These are phyloP conservation scores for Heliconius congener DNA, from an alignment of 1,140 invertebrate genomes.

Conservation along the genomic window DNA sequence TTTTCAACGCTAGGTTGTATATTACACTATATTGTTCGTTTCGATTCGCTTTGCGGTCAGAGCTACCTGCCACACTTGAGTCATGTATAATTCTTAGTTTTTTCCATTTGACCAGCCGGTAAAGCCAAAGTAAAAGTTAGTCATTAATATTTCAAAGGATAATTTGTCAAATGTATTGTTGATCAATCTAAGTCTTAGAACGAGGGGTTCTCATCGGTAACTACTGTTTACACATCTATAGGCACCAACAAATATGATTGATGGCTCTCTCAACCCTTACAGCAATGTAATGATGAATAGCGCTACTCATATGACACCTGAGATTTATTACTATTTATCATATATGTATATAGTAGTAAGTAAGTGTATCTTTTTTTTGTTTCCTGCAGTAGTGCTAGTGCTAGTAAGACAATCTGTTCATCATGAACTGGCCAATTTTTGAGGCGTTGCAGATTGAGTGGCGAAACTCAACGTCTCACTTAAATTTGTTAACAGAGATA, in stretches of 20 bases:
- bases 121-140: no score
- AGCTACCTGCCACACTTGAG: no score
- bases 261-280: conserved; percentile 21
- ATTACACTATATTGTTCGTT: no score
- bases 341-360: not conserved
- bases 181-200: not conserved
- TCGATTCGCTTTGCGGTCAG: no score
- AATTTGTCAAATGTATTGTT: not conserved
- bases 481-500: not conserved
- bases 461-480: not conserved
- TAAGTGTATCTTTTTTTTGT: no score
- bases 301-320: not conserved
- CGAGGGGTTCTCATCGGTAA: not conserved
- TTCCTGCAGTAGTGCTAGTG: no score
- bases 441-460: no score
- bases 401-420: no score
- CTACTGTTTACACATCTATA: conserved; percentile 5
- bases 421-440: no score
- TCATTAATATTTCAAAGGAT: not conserved
- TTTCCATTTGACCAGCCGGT: no score
- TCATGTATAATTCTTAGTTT: no score
- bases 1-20: no score
- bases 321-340: conserved; percentile 18
- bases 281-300: conserved; percentile 23
- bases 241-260: conserved; percentile 19